Evolutionary conservation across 2,113 vertebrate species (phyloP).

Genomic region (Oncorhynchus keta): DNA sequence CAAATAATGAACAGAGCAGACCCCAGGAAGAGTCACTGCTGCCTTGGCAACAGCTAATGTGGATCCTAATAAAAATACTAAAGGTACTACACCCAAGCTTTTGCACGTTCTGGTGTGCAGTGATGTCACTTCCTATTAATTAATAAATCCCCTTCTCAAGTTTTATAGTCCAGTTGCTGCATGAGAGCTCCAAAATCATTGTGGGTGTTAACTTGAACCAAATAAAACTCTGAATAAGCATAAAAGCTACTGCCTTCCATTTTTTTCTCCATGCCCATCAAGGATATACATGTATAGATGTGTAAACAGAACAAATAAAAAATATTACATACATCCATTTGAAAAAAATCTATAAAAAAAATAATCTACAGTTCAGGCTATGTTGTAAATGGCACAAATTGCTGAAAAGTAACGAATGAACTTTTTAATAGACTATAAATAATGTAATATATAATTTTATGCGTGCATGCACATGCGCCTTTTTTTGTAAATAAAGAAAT

Average conservation of each 20-base stretch:
- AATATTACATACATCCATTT: constrained; percentile 65
- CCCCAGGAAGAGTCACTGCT: too few relatives aligned
- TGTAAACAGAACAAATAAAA: constrained; percentile 43
- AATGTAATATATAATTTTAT: constrained; percentile 98
- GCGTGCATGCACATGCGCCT: constrained; percentile 85
- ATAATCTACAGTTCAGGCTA: constrained; percentile 83
- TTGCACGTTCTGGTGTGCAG: constrained; percentile 69
- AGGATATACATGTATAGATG: constrained; percentile 42
- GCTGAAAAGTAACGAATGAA: constrained; percentile 86
- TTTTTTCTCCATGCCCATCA: constrained; percentile 59
- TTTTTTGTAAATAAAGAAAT: constrained; percentile 95
- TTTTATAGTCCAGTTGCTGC: constrained; percentile 71
- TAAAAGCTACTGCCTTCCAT: constrained; percentile 69
- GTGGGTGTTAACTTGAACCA: constrained; percentile 70
- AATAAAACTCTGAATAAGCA: constrained; percentile 68
- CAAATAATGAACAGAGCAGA: constrained; percentile 69
- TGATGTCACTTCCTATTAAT: constrained; percentile 71
- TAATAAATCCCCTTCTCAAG: constrained; percentile 54
- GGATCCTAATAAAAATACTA: constrained; percentile 57
- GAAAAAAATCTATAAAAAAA: constrained; percentile 37
- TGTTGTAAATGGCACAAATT: constrained; percentile 86
- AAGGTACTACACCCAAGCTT: constrained; percentile 66
- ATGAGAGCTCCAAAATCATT: constrained; percentile 70
- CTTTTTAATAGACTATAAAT: constrained; percentile 97
- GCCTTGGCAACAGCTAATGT: too few relatives aligned